phyloP scores from a whole-genome alignment of 2,113 vertebrate species.

The Leucopsar rothschildi region DNA sequence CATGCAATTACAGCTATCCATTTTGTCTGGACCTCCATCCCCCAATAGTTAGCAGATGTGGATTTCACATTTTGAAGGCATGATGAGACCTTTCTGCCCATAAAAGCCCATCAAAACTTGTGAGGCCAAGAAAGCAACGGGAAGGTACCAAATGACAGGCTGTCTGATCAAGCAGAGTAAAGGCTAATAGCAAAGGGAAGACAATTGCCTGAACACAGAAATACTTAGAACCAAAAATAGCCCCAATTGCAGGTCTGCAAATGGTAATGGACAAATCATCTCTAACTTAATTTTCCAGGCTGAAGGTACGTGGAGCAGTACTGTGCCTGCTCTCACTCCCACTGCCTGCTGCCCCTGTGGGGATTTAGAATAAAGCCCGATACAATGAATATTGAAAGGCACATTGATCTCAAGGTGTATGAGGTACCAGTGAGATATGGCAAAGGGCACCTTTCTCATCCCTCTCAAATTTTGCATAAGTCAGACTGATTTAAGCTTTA shows the following conservation, averaged over 20 bases:
- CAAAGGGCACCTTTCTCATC: slow-evolving; percentile 50
- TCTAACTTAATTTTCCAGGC: not conserved
- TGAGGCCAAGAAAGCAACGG: not conserved
- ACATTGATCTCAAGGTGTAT: slow-evolving; percentile 39
- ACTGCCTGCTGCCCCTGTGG: not conserved
- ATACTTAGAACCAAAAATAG: not conserved
- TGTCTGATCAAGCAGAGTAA: not conserved
- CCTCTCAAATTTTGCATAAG: slow-evolving; percentile 66
- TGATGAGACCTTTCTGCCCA: not conserved
- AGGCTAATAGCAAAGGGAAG: not conserved
- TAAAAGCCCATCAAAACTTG: slow-evolving; percentile 16
- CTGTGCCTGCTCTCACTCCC: not conserved
- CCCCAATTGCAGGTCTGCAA: not conserved
- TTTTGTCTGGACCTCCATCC: not conserved
- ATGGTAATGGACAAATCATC: not conserved
- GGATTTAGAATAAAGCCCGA: slow-evolving; percentile 7
- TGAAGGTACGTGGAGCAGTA: not conserved
- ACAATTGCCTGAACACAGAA: not conserved
- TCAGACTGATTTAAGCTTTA: slow-evolving; percentile 49
- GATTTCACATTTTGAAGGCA: not conserved
- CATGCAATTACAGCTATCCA: not conserved
- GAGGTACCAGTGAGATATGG: not conserved
- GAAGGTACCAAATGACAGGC: not conserved
- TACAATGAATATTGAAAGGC: slow-evolving; percentile 18
- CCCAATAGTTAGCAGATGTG: not conserved